phyloP scores from a whole-genome alignment of 2,888 invertebrate species.

The Coelopa pilipes region DNA sequence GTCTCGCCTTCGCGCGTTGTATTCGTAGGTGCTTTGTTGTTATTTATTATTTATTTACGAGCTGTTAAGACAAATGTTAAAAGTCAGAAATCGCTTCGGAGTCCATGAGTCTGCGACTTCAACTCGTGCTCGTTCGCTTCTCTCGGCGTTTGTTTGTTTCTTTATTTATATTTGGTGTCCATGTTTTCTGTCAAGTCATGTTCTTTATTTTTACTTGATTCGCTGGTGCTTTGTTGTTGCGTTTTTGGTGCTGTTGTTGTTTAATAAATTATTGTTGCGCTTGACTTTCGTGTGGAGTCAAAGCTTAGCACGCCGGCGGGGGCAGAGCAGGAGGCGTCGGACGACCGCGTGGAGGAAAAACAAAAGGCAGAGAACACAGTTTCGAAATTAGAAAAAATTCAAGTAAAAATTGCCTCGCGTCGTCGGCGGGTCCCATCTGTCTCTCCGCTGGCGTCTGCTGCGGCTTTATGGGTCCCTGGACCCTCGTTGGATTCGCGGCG shows the following conservation, averaged over 20 bases:
- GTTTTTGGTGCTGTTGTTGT: conserved; percentile 43
- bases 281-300: conserved; percentile 1
- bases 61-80: conserved; percentile 45
- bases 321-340: no score
- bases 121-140: conserved; percentile 26
- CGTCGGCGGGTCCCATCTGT: not conserved
- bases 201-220: conserved; percentile 20
- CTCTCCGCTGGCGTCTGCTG: not conserved
- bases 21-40: conserved; percentile 21
- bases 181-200: conserved; percentile 19
- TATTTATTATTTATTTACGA: conserved; percentile 36
- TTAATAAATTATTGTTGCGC: conserved; percentile 16
- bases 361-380: not conserved
- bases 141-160: conserved; percentile 21
- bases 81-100: conserved; percentile 2
- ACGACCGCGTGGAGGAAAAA: conserved; percentile 1
- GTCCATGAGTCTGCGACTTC: conserved; percentile 39
- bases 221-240: conserved; percentile 42
- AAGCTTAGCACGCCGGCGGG: not conserved
- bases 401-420: not conserved
- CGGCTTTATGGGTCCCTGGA: no score
- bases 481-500: no score
- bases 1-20: not conserved
- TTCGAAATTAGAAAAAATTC: not conserved
- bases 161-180: conserved; percentile 32